Base-by-base conservation (phyloP, 2,113 vertebrate genomes). In the Melanerpes aurifrons region DNA sequence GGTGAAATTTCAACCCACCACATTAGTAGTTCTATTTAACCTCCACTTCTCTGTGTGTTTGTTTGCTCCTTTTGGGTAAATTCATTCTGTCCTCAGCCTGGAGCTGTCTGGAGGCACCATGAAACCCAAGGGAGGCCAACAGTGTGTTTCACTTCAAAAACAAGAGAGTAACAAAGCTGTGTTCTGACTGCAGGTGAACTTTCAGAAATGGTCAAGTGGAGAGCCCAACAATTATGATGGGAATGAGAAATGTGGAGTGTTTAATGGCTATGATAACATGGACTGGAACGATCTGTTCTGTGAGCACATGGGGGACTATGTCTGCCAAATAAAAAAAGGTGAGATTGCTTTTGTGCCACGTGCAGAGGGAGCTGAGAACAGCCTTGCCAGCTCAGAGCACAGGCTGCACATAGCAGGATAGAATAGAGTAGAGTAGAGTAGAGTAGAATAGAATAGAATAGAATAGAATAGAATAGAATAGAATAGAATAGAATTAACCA, bases 311-410 rank as follows among this genome's bases (percentile, higher is more conserved):
- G 96, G 97, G 40, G 85, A 98, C 82, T 99, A 98, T 98, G 94
- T 98, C 90, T 99, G 99, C 92, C 98, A 99, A 91, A 98, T 99
- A 78, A 94, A 61, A 86, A 99, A 98, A 98, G 99, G 99, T 99
- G 97, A 28, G 82, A 24, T 25, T 24, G 66, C 15, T 80, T 22
- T 86, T 77, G 28, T 67, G 20, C 2, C 19, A 22, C 14, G 58
- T 86, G 19, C 47, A 83, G 47, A 64, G 37, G 14, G 24, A 45
- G 32, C 10, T 18, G 15, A 32, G 31, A 72, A 47, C 5, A 67
- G 67, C 31, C 53, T 88, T 76, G 48, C 21, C 35, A 48, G 57
- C 31, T 78, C 69, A 66, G 29, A 75, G 43, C 19, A 12, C 7
- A 11, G 2, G 29, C 22, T 40, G 22, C 7, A 14, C 4, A 3